Base-by-base conservation (phyloP, 2,797 vertebrate species). In the Cuniculus paca region DNA sequence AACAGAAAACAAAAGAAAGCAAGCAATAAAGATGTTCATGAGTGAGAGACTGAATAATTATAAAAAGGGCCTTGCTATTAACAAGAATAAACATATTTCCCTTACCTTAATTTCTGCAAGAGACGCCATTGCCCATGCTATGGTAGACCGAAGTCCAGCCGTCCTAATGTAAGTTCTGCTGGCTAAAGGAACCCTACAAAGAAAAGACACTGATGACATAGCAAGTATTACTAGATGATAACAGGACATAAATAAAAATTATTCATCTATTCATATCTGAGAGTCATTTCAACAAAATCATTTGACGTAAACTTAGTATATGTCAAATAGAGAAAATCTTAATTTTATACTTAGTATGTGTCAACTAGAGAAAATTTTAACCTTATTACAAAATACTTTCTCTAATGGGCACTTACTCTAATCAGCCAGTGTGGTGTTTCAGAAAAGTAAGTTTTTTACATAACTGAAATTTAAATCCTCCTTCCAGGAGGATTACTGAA, bases 71-170 rank as follows among this genome's bases (percentile, higher is more conserved):
- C 3, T 31, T 50, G 3, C 80, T 88, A 54, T 24, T 28, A 75
- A 31, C 14, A 83, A 36, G 39, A 65, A 77, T 65, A 74, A 34
- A 28, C 94, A n/a, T n/a, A 36, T 1, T 68, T 79, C 90, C 80
- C 98, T 98, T 98, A 99, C 99, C 98, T 98, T 98, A 96, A 99
- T 99, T 92, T 99, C 98, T 95, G 99, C 99, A 82, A 99, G 96
- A 65, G 99, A 99, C 2, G 98, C 98, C 99, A 99, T 99, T 19
- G 99, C 99, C 99, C 99, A 99, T 0, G 99, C 99, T 1, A 99
- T 79, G 10, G 99, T 99, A 5, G 99, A 99, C 74, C 99, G 98
- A 77, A 99, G 98, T 5, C 99, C 99, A 10, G 99, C 98, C 36
- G 96, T 99, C 98, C 97, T 99, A 86, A 99, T 99, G 88, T 99